Percentiles rank a stretch among this genome's conserved stretches.
Evolutionary conservation across 2,888 invertebrate species (phyloP).

Genomic region (Macropis europaea): DNA sequence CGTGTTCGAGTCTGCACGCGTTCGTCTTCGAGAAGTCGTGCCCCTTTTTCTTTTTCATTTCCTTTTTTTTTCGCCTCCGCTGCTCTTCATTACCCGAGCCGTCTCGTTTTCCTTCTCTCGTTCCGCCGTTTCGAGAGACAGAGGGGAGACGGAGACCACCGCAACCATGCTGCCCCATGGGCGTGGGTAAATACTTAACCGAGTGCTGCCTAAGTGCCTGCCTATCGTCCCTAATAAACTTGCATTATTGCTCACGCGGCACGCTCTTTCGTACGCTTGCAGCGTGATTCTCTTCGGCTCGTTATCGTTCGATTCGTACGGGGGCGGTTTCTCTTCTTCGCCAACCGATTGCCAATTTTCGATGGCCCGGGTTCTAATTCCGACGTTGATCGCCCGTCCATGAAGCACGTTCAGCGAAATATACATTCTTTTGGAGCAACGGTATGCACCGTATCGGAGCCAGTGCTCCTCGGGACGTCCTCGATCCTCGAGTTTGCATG

Average conservation of each 20-base stretch:
- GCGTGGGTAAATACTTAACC: slow-evolving; percentile 41
- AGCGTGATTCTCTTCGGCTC: too few relatives aligned
- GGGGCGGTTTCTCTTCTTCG: too few relatives aligned
- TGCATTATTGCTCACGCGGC: slow-evolving; percentile 44
- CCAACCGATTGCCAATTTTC: too few relatives aligned
- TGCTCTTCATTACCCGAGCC: slow-evolving; percentile 14
- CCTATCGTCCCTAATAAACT: slow-evolving; percentile 54
- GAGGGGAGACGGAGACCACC: slow-evolving; percentile 5
- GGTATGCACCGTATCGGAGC: too few relatives aligned
- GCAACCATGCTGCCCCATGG: slow-evolving; percentile 30
- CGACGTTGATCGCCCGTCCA: too few relatives aligned
- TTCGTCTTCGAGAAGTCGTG: slow-evolving; percentile 14
- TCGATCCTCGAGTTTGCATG: too few relatives aligned
- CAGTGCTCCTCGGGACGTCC: too few relatives aligned
- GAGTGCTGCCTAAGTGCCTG: slow-evolving; percentile 27
- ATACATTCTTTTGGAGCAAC: too few relatives aligned
- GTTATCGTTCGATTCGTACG: too few relatives aligned
- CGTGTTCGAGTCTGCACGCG: slow-evolving; percentile 16
- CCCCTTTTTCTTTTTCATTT: background rate
- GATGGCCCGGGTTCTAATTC: too few relatives aligned
- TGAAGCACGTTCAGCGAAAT: too few relatives aligned
- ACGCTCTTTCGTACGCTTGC: background rate
- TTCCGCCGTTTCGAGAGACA: background rate
- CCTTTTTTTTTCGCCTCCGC: slow-evolving; percentile 19
- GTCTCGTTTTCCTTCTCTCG: slow-evolving; percentile 15